Evolutionary conservation across 2,797 vertebrate genomes (phyloP).

Genomic region (Microchirus variegatus): DNA sequence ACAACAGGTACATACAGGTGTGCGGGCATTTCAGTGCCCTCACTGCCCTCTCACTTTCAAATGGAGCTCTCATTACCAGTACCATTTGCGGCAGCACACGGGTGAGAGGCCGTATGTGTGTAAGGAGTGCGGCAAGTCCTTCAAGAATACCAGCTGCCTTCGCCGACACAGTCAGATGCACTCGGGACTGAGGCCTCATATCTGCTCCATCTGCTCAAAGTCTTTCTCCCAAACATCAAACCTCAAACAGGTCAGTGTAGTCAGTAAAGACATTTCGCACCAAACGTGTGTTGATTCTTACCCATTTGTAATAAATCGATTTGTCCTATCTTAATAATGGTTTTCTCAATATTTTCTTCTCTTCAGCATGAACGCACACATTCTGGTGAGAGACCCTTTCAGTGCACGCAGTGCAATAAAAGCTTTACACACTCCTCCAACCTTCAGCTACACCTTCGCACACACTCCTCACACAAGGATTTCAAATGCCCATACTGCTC

Average conservation of each 20-base stretch:
- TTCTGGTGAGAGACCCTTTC: slow-evolving; percentile 90
- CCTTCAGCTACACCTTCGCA: slow-evolving; percentile 90
- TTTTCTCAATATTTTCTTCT: neutral
- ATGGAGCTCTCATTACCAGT: slow-evolving; percentile 91
- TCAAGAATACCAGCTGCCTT: slow-evolving; percentile 90
- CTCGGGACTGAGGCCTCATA: slow-evolving; percentile 88
- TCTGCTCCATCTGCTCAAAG: slow-evolving; percentile 88
- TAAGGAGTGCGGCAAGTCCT: slow-evolving; percentile 89
- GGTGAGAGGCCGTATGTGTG: slow-evolving; percentile 91
- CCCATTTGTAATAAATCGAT: neutral
- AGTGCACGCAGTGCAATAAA: slow-evolving; percentile 88
- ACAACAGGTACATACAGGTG: slow-evolving; percentile 86
- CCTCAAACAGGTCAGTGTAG: slow-evolving; percentile 81
- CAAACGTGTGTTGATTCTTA: neutral
- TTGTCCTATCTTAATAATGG: neutral
- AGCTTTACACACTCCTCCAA: slow-evolving; percentile 92
- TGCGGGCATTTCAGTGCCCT: slow-evolving; percentile 90
- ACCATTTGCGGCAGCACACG: slow-evolving; percentile 88
- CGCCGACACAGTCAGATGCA: slow-evolving; percentile 88
- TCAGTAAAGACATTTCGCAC: neutral
- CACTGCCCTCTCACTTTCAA: slow-evolving; percentile 93
- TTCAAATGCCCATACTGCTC: slow-evolving; percentile 88
- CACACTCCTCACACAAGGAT: slow-evolving; percentile 90
- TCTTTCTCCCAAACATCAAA: slow-evolving; percentile 94
- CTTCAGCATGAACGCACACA: slow-evolving; percentile 90